Percentiles rank a stretch among this genome's conserved stretches.
These are phyloP conservation scores for Alviniconcha marisindica DNA, from an alignment of 1,140 invertebrate species.

Conservation along the genomic window DNA sequence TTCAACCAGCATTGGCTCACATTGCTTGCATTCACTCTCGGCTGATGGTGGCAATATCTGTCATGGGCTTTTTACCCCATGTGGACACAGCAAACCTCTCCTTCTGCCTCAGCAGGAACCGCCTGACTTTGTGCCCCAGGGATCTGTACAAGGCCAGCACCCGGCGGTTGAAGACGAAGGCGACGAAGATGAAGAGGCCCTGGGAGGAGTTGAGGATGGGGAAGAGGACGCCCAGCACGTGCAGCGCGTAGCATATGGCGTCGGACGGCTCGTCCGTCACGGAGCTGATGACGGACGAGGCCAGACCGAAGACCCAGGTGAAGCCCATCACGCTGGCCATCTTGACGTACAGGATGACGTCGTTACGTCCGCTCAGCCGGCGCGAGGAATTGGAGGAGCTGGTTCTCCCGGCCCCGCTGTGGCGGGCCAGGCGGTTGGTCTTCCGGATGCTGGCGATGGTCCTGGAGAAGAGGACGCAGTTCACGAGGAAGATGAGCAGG, in stretches of 20 bases:
- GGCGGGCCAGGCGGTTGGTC: constrained; percentile 65
- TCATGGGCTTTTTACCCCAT: background rate
- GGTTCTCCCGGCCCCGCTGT: constrained; percentile 47
- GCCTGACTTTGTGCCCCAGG: constrained; percentile 22
- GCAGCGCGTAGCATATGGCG: constrained; percentile 58
- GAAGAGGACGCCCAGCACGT: constrained; percentile 68
- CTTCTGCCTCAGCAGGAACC: background rate
- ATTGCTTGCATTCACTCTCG: background rate
- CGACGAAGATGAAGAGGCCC: constrained; percentile 74
- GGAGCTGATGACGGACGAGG: constrained; percentile 67
- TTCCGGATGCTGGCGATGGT: constrained; percentile 78
- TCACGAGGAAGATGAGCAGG: constrained; percentile 70
- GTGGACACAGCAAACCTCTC: background rate
- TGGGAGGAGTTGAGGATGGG: constrained; percentile 71
- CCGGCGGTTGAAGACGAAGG: constrained; percentile 69
- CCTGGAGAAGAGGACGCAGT: constrained; percentile 71
- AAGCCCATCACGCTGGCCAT: constrained; percentile 77
- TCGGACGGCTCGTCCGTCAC: constrained; percentile 50
- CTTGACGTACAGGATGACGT: constrained; percentile 80
- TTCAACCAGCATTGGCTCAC: background rate
- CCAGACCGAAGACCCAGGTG: constrained; percentile 76
- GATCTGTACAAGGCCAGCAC: constrained; percentile 61
- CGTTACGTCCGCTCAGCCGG: constrained; percentile 65
- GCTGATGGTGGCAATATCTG: background rate
- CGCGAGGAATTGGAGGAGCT: constrained; percentile 50